Percentiles rank a stretch among this genome's conserved stretches.
phyloP scores from a whole-genome alignment of 2,113 vertebrate species.

The Melanocharis versteri region DNA sequence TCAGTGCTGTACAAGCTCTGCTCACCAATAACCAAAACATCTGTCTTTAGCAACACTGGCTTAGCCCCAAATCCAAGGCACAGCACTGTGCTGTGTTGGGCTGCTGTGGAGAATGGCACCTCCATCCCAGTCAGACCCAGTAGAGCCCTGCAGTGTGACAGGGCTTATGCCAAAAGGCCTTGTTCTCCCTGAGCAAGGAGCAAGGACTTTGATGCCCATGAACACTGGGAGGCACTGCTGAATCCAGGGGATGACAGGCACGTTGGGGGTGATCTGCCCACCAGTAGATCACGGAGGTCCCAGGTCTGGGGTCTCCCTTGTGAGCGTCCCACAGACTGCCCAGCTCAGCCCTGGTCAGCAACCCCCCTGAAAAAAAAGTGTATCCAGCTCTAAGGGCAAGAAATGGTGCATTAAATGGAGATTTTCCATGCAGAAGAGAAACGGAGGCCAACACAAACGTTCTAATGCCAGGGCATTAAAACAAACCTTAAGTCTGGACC shows the following conservation, averaged over 20 bases:
- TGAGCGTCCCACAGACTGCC: background rate
- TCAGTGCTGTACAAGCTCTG: background rate
- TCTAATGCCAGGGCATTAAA: background rate
- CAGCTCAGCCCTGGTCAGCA: background rate
- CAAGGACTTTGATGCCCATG: background rate
- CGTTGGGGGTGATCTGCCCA: background rate
- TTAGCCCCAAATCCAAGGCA: background rate
- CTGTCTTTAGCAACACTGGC: accelerated
- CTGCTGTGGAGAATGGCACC: background rate
- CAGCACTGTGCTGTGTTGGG: accelerated
- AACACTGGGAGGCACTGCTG: background rate
- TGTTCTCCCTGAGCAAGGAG: accelerated
- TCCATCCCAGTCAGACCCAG: background rate
- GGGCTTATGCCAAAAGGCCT: background rate
- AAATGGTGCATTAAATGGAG: background rate
- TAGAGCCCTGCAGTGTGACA: background rate
- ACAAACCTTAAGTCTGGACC: background rate
- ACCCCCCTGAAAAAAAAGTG: background rate
- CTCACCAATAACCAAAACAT: background rate
- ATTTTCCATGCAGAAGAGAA: background rate
- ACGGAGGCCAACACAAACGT: background rate
- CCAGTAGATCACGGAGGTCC: background rate
- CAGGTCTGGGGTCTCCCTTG: background rate
- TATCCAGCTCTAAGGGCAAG: background rate
- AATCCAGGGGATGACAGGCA: background rate